These are phyloP conservation scores for Gymnorhina tibicen DNA, from an alignment of 2,113 vertebrate genomes.

Conservation along the genomic window DNA sequence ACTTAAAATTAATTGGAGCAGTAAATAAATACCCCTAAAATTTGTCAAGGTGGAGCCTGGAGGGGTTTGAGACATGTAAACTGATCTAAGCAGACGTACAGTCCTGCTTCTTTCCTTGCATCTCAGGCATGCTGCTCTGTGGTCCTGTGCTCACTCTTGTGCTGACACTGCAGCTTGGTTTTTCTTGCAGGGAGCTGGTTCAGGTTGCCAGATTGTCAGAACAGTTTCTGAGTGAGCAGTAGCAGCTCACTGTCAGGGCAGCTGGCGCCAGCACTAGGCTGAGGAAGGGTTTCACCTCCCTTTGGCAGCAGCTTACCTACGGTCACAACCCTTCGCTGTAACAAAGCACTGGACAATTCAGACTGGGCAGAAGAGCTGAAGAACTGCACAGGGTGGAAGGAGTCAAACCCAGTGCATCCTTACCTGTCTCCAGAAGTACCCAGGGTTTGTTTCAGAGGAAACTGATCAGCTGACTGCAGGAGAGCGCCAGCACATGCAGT, in stretches of 20 bases:
- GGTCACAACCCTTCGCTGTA: rapidly evolving
- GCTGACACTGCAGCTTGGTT: neutral
- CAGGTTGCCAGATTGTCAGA: neutral
- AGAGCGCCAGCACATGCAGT: neutral
- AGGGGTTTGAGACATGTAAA: neutral
- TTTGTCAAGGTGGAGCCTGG: neutral
- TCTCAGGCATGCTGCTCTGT: neutral
- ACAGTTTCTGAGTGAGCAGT: neutral
- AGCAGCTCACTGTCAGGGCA: neutral
- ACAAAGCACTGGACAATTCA: neutral
- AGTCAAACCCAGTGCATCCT: neutral
- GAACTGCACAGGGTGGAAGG: neutral
- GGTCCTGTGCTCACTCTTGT: neutral
- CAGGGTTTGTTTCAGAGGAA: neutral
- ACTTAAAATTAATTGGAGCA: neutral
- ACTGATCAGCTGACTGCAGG: neutral
- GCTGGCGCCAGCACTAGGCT: neutral
- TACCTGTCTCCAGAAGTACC: neutral
- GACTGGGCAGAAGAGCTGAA: neutral
- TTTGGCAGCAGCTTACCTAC: neutral
- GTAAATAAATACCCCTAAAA: neutral
- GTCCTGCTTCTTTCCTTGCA: neutral
- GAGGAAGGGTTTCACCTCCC: neutral
- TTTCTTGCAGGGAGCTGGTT: neutral
- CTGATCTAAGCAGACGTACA: neutral